These are phyloP conservation scores for Drosophila kohkoa DNA, from an alignment of 1,140 invertebrate species.

Conservation along the genomic window DNA sequence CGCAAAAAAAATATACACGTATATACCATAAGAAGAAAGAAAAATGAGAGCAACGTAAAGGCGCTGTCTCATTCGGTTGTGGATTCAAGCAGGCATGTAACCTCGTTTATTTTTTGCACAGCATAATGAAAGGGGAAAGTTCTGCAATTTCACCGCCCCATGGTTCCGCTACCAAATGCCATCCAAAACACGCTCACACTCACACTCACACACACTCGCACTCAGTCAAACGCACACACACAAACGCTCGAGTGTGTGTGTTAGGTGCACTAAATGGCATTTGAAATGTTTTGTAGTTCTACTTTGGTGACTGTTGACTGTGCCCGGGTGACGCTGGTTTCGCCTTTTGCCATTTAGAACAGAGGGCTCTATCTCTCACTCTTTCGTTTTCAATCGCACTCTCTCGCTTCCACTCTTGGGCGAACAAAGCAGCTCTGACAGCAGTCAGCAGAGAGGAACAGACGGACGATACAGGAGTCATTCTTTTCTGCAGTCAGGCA, in stretches of 20 bases:
- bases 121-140: slow-evolving; percentile 63
- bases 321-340: slow-evolving; percentile 46
- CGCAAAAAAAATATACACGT: slow-evolving; percentile 2
- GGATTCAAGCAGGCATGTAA: slow-evolving; percentile 62
- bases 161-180: slow-evolving; percentile 42
- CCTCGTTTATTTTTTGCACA: slow-evolving; percentile 51
- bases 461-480: slow-evolving; percentile 18
- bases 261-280: slow-evolving; percentile 61
- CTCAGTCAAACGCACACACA: no score
- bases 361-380: slow-evolving; percentile 8
- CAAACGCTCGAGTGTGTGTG: slow-evolving; percentile 4
- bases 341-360: slow-evolving; percentile 53
- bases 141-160: slow-evolving; percentile 56
- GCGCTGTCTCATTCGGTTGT: slow-evolving; percentile 54
- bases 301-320: slow-evolving; percentile 44
- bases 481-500: slow-evolving; percentile 20
- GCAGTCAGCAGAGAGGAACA: slow-evolving; percentile 8
- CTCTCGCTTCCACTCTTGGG: no score
- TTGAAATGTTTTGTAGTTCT: slow-evolving; percentile 59
- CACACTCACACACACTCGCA: slow-evolving; percentile 18
- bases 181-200: slow-evolving; percentile 26
- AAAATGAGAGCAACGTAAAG: slow-evolving; percentile 43
- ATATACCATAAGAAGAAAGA: not conserved
- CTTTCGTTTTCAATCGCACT: not conserved
- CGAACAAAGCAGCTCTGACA: slow-evolving; percentile 37